Evolutionary conservation across 2,113 vertebrate species (phyloP), one percentile per base, ranked within the genome.

Genomic region (Setophaga kirtlandii): DNA sequence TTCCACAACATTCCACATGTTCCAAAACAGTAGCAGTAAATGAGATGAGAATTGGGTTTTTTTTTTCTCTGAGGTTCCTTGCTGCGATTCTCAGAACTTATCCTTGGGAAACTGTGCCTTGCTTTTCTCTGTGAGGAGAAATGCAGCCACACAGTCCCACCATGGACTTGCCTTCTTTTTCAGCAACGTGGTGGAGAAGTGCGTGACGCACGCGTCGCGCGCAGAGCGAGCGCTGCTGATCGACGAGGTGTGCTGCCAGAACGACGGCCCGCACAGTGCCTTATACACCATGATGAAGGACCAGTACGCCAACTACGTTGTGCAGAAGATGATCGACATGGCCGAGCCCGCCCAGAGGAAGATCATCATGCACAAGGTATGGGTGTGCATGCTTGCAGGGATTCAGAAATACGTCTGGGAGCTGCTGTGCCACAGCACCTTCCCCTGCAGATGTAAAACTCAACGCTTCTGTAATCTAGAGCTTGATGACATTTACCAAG

Each of bases 211-310:
- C 55, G 99, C 99, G 8, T 99, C 99, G 17, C 99, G 99, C 50
- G 98, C 99, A 9, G 99, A 99, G 98, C 98, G 99, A 94, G 99
- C 99, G 49, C 97, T 99, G 91, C 98, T 99, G 74, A 99, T 99
- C 30, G 99, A 99, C 31, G 99, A 99, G 90, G 98, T 99, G 79
- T 99, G 99, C 98, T 99, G 99, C 97, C 99, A 99, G 98, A 99
- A 99, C 46, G 99, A 99, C 50, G 99, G 99, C 96, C 99, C 99
- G 94, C 99, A 99, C 98, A 99, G 99, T 97, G 99, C 99, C 98
- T 98, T 99, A 98, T 99, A 99, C 98, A 99, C 99, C 98, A 99
- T 99, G 99, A 99, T 99, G 99, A 99, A 99, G 98, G 99, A 99
- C 98, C 99, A 99, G 97, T 99, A 99, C 18, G 99, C 99, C 97